A percentile compares a stretch with the other conserved stretches of the same genome.
phyloP scores from a whole-genome alignment of 2,888 invertebrate species.

The Rugalucina vietnamica region DNA sequence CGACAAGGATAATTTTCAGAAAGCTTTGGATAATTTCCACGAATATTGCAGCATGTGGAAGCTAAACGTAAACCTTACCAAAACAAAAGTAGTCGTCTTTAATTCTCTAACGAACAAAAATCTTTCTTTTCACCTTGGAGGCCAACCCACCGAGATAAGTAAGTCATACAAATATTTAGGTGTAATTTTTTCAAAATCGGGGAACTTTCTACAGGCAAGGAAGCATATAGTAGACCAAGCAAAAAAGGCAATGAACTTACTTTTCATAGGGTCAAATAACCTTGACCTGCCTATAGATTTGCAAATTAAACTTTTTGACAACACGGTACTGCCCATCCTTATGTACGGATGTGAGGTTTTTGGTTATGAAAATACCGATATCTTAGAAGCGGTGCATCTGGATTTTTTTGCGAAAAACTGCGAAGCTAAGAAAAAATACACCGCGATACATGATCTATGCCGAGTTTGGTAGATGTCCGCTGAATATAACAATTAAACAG shows the following conservation, averaged over 20 bases:
- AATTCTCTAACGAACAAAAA: no score
- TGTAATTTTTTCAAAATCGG: background rate
- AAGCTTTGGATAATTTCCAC: background rate
- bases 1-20: background rate
- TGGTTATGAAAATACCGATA: constrained; percentile 17
- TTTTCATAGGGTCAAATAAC: background rate
- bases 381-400: background rate
- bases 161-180: background rate
- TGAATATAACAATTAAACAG: background rate
- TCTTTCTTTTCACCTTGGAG: background rate
- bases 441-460: background rate
- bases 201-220: background rate
- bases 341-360: constrained; percentile 11
- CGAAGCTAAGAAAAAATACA: background rate
- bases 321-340: constrained; percentile 11
- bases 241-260: background rate
- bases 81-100: background rate
- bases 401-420: background rate
- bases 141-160: background rate
- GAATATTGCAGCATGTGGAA: constrained; percentile 20
- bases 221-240: no score
- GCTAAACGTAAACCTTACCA: background rate
- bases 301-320: background rate
- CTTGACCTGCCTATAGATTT: background rate
- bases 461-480: no score